Conservation (phyloP, 2,888 invertebrate genomes). For the Cryptus armator region DNA sequence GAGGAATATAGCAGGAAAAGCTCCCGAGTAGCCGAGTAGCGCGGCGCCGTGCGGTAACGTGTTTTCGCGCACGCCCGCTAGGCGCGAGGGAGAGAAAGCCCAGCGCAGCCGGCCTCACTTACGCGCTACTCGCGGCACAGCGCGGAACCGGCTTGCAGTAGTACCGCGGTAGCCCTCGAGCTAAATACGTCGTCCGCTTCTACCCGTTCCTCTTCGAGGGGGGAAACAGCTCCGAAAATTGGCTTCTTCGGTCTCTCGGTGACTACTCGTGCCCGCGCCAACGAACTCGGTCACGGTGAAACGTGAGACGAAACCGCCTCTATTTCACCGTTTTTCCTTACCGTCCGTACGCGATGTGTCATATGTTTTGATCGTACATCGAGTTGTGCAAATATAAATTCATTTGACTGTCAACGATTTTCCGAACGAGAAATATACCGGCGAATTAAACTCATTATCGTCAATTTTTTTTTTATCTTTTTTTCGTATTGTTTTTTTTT, state of each 20-base stretch:
- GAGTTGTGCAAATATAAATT: background rate
- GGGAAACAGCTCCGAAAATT: background rate
- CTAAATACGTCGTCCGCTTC: conserved; percentile 66
- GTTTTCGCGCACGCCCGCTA: conserved; percentile 31
- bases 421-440: background rate
- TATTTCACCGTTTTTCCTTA: background rate
- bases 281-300: conserved; percentile 36
- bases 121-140: conserved; percentile 55
- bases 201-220: background rate
- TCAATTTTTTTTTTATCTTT: background rate
- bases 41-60: conserved; percentile 29
- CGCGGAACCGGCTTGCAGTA: conserved; percentile 62
- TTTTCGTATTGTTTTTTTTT: conserved; percentile 7
- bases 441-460: background rate
- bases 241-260: conserved; percentile 4
- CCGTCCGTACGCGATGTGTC: conserved; percentile 20
- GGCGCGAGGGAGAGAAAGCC: conserved; percentile 26
- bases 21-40: background rate
- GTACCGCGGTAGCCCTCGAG: conserved; percentile 77
- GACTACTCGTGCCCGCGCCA: conserved; percentile 16
- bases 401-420: background rate
- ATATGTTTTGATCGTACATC: background rate
- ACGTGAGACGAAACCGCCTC: conserved; percentile 32
- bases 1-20: no score
- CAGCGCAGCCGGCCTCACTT: conserved; percentile 46